Base-by-base conservation (phyloP, 2,888 invertebrate genomes). In the Drosophila multiciliata region DNA sequence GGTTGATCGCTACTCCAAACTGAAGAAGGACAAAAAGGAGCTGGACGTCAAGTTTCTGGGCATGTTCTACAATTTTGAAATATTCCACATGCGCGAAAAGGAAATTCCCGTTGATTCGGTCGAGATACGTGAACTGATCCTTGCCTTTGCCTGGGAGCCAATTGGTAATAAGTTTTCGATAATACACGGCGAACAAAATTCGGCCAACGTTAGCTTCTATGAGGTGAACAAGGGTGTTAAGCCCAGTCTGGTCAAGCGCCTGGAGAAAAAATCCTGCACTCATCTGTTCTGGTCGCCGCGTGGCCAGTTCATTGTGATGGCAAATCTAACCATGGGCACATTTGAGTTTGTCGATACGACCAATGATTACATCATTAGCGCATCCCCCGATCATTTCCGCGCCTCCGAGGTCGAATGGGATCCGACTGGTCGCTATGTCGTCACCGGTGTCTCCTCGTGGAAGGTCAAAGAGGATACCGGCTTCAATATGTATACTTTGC, bases 91-190 rank as follows among this genome's bases (percentile, higher is more conserved):
- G 96, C 95, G 98, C 62, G 99, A 99, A 91, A 99, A 99, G 91
- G 97, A 98, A 92, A 97, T 99, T 83, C 99, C 99, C 0, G 99
- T 99, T 0, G 99, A 99, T 92, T 98, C 98, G 15, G 97, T 99
- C 1, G 99, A 99, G 93, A 97, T 98, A 74, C 98, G 99, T 92
- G 97, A 97, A 90, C 95, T 97, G 0, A 97, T 98, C 66, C 96
- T 97, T 90, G 98, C 98, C 0, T 99, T 99, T 91, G 98, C 98
- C 0, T 99, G 99, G 99, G 99, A 99, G 92, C 99, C 99, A 0
- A 95, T 98, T 9, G 99, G 99, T 3, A 97, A 96, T 57, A 99
- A 99, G 92, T 99, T 99, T 93, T 97, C 98, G 0, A 98, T 99
- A 65, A 98, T 99, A 77, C 98, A 99, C 83, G 99, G 99, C 0